Evolutionary conservation across 1,140 invertebrate species (phyloP), one percentile per base, ranked within the genome.

Genomic region (Mya arenaria): DNA sequence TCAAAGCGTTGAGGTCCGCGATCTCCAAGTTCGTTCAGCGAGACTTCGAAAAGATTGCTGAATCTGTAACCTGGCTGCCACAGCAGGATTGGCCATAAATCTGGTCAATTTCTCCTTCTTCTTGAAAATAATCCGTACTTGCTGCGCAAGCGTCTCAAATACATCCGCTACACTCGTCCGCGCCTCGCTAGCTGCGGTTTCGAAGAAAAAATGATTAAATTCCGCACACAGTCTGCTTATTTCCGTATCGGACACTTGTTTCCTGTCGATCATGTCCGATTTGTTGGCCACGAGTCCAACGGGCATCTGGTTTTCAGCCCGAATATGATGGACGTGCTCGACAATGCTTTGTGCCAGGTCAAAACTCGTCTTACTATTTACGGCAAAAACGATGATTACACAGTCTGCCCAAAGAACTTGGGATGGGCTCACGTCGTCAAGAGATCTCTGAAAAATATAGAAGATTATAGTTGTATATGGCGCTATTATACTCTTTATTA

Each of bases 231-330:
- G 86, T 28, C 84, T 68, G 0, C 84, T 72, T 4, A 81, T 84
- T 28, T 89, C 89, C 13, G 81, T 71, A 30, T 82, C 69, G 0
- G 80, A 74, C 3, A 90, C 86, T 17, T 69, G 56, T 36, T 89
- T 83, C 55, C 86, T 62, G 77, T 90, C 88, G n/a, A 90, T 85
- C 19, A 99, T 93, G 93, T 99, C 98, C 68, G 97, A 96, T 92
- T 99, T 99, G 90, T 99, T 99, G 55, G 97, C 98, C n/a, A 99
- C 97, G 94, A 99, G 95, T 8, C 99, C 93, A 95, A 99, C 98
- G 8, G 98, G 98, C 92, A 98, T 98, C 96, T 92, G 98, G 97
- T 66, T 97, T 93, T 92, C 98, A 97, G 85, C 81, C 93, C 99
- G 98, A 0, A 98, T 97, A 63, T 97, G 93, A 8, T 98, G 94